A percentile compares a stretch with the other conserved stretches of the same genome.
phyloP scores from a whole-genome alignment of 2,113 vertebrate genomes.

The Ceyx margarethae region DNA sequence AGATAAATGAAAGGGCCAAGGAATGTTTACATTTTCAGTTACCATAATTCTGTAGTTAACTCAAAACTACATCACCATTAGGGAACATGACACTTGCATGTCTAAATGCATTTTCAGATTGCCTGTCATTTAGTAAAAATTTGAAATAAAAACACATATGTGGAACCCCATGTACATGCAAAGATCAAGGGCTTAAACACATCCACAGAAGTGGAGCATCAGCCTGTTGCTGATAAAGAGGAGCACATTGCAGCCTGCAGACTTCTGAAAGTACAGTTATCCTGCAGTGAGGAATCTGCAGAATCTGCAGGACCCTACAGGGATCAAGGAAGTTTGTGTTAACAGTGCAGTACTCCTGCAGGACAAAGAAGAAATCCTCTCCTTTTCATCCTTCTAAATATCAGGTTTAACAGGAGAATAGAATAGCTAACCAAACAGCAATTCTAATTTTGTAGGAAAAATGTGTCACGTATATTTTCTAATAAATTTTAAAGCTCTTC shows the following conservation, averaged over 20 bases:
- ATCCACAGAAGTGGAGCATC: neutral
- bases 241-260: neutral
- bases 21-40: neutral
- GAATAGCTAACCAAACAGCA: neutral
- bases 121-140: neutral
- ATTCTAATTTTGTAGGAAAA: neutral
- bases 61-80: neutral
- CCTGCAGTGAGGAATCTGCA: slow-evolving; percentile 58
- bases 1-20: neutral
- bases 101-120: neutral
- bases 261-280: neutral
- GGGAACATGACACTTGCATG: neutral
- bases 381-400: slow-evolving; percentile 5
- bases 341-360: neutral
- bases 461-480: neutral
- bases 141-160: neutral
- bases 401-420: neutral
- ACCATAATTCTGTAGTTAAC: neutral
- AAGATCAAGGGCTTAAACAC: slow-evolving; percentile 6
- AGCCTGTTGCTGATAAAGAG: slow-evolving; percentile 16
- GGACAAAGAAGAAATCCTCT: neutral
- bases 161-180: neutral
- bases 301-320: slow-evolving; percentile 47
- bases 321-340: slow-evolving; percentile 38
- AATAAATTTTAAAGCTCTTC: neutral